phyloP scores from a whole-genome alignment of 92 coral and sea anemone species.

The Desmophyllum pertusum region DNA sequence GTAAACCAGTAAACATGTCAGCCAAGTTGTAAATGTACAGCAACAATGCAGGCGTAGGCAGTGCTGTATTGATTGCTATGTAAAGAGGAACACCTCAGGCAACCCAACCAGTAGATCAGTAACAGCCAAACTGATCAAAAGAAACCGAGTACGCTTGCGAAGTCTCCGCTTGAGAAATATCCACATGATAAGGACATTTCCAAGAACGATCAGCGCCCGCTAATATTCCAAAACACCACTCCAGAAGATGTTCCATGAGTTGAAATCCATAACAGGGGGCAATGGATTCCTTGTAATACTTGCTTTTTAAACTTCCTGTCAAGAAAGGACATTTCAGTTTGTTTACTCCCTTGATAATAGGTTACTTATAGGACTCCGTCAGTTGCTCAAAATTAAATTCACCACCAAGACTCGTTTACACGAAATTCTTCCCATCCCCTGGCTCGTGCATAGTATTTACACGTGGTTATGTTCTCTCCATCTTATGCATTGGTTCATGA shows the following conservation, averaged over 20 bases:
- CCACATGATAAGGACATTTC: background rate
- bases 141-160: background rate
- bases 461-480: no score
- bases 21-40: no score
- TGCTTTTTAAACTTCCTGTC: background rate
- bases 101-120: conserved; percentile 4
- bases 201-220: background rate
- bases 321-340: no score
- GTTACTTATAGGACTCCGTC: no score
- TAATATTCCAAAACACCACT: background rate
- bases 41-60: background rate
- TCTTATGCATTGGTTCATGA: no score
- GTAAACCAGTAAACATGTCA: background rate
- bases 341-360: no score
- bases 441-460: no score
- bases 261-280: conserved; percentile 4
- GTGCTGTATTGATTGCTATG: background rate
- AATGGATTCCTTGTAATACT: background rate
- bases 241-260: conserved; percentile 13
- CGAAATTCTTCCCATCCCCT: no score
- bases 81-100: background rate
- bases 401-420: no score
- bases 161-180: background rate
- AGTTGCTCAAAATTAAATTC: no score
- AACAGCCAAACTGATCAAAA: conserved; percentile 2